Evolutionary conservation across 23 tunicate species (phyloP), one percentile per base, ranked within the genome.

Genomic region (Oikopleura dioica): DNA sequence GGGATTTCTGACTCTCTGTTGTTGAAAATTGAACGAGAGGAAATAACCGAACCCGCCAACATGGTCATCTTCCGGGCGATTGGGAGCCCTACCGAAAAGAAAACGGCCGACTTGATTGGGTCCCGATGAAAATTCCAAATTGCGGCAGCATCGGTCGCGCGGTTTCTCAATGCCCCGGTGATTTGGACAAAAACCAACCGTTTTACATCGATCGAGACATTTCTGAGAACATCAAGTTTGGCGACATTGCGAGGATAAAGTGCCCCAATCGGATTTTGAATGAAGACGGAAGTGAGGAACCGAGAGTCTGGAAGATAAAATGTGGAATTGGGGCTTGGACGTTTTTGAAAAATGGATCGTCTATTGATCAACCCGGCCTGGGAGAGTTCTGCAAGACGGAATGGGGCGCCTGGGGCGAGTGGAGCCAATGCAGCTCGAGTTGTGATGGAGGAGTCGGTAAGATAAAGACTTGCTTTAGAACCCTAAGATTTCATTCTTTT

Each of bases 371-470:
- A 2, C 5, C 26, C 33, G 33, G 26, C 4, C 72, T 31, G 26
- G 4, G 5, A 12, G 33, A 21, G 5, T 2, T 63, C 72, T 63
- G 72, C 33, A 23, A 23, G 33, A 63, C 72, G 5, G 5, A 63
- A 23, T 63, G 72, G 72, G 72, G 33, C 72, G 33, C 16, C 5
- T 63, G 72, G 72, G 72, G 5, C 16, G 72, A 63, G 33, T 63
- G 72, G 72, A 31, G 72, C 72, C 30, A 24, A 63, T 63, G 72
- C 33, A 63, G 33, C 72, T 63, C 72, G 5, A 63, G 72, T 28
- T 63, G 72, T 63, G 72, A 63, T 63, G 72, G 72, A 28, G 72
- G 72, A 24, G n/a, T n/a, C n/a, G n/a, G n/a, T n/a, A n/a, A n/a
- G n/a, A n/a, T n/a, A n/a, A n/a, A n/a, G n/a, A n/a, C n/a, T n/a